Conservation (phyloP, 2,113 vertebrate species). For the Ellobius talpinus region DNA sequence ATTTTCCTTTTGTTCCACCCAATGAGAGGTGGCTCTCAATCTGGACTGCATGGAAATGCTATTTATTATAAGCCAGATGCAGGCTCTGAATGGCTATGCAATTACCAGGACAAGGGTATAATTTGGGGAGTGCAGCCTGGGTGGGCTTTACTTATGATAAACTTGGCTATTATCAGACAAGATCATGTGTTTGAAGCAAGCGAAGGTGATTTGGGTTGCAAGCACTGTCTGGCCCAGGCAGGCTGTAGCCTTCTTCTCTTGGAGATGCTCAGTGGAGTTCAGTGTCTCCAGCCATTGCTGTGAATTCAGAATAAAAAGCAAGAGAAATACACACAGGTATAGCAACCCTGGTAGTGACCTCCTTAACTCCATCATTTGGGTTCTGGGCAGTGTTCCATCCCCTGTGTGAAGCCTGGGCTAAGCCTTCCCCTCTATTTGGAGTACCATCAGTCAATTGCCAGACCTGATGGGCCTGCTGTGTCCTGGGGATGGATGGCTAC, state of each 20-base stretch:
- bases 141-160: constrained; percentile 64
- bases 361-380: fast-evolving
- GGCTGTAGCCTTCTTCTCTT: background rate
- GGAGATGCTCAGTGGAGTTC: background rate
- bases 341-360: background rate
- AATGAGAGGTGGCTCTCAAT: constrained; percentile 42
- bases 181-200: constrained; percentile 36
- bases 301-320: background rate
- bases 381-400: background rate
- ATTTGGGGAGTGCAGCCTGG: constrained; percentile 72
- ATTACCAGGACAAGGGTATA: constrained; percentile 68
- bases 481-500: background rate
- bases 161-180: constrained; percentile 53
- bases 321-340: background rate
- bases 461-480: background rate
- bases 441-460: background rate
- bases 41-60: constrained; percentile 51
- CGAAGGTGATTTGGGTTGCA: background rate
- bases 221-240: background rate
- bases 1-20: constrained; percentile 68
- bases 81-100: constrained; percentile 24
- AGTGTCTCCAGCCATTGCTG: background rate
- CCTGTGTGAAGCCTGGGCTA: too few species aligned
- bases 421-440: background rate
- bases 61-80: constrained; percentile 47